Base-by-base conservation (phyloP, 2,888 invertebrate species). In the Selenia dentaria region DNA sequence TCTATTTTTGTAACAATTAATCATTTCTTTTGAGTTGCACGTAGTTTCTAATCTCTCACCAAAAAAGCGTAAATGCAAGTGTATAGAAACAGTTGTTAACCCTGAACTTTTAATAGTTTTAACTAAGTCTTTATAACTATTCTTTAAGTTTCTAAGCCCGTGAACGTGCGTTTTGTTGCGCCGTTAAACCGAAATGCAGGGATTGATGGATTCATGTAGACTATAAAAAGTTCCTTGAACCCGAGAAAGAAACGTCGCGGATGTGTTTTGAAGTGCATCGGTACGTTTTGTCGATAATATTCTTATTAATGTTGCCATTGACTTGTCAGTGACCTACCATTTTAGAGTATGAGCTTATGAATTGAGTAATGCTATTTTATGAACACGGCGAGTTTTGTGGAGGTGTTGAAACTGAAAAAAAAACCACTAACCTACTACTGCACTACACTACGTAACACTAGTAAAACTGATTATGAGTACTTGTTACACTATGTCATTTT, bases 171-270 rank as follows among this genome's bases (percentile, higher is more conserved):
- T 74, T 79, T 65, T 57, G 63, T 54, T 52, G 59, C 59, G 71
- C 67, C 59, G 64, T 79, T 72, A 78, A 71, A 75, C 65, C 64
- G 57, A 77, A 80, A 72, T 73, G 70, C 64, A 79, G 67, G 77
- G 77, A 78, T 77, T 81, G 82, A 80, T 69, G 67, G 67, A 74
- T 75, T 68, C 63, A 74, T 70, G 66, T 62, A 53, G 63, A 60
- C 67, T 51, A 71, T 80, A 79, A 81, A 81, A 75, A 75, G 79
- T 68, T 75, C 70, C 53, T 71, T 73, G 71, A 75, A 79, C 81
- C 64, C 62, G 51, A 16, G 16, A 22, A 47, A 49, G 38, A 38
- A 68, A 68, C 66, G 64, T 64, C 51, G 38, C 37, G 54, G 53
- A 61, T 59, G 49, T 50, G 55, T 56, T 52, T 58, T 36, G 40